Evolutionary conservation across 2,797 vertebrate species (phyloP).

Genomic region (Synanceia verrucosa): DNA sequence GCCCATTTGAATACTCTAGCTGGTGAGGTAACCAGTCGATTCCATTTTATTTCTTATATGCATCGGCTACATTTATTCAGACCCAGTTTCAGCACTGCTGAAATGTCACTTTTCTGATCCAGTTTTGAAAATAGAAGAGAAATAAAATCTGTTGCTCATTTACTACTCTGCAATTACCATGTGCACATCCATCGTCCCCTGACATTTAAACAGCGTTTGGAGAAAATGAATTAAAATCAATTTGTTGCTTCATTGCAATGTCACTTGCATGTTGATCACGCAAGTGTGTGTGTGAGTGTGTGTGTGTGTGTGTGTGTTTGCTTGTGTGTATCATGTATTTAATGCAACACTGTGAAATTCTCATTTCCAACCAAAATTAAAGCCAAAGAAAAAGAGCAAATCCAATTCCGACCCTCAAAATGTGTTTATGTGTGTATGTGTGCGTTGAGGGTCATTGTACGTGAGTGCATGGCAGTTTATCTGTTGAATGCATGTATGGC

Average conservation of each 20-base stretch:
- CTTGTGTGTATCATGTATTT: not conserved
- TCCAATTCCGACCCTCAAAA: not conserved
- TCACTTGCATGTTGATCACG: slow-evolving; percentile 1
- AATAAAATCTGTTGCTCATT: slow-evolving; percentile 55
- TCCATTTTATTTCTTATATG: slow-evolving; percentile 1
- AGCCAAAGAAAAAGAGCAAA: slow-evolving; percentile 12
- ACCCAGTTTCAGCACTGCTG: not conserved
- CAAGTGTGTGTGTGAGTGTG: not conserved
- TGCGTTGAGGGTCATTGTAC: not conserved
- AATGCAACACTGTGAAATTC: slow-evolving; percentile 8
- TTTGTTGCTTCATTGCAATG: not conserved
- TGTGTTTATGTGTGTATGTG: not conserved
- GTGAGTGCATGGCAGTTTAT: slow-evolving; percentile 19
- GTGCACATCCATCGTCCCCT: not conserved
- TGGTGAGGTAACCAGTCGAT: slow-evolving; percentile 44
- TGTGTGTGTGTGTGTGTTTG: not conserved
- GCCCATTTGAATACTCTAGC: slow-evolving; percentile 52
- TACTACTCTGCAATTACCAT: slow-evolving; percentile 9
- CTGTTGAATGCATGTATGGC: slow-evolving; percentile 42
- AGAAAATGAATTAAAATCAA: slow-evolving; percentile 6
- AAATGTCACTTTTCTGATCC: slow-evolving; percentile 12
- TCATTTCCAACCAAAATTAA: slow-evolving; percentile 8
- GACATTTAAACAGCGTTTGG: slow-evolving; percentile 2
- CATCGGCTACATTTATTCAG: slow-evolving; percentile 18
- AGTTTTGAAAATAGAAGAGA: not conserved